Evolutionary conservation across 2,888 invertebrate genomes (phyloP).

Genomic region (Andrena fulva): DNA sequence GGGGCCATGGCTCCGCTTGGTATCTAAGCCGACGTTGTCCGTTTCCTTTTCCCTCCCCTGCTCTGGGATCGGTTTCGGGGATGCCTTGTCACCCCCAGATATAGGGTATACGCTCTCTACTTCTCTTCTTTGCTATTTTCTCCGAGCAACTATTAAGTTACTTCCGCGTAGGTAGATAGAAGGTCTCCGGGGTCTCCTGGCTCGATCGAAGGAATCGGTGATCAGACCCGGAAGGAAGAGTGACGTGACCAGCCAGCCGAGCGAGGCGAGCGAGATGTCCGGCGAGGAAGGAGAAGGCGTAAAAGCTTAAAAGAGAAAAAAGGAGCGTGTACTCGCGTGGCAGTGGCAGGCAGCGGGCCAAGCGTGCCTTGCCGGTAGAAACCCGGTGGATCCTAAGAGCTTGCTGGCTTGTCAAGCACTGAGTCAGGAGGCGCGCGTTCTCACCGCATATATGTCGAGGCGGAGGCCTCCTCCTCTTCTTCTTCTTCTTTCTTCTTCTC

Average conservation of each 20-base stretch:
- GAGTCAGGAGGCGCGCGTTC: constrained; percentile 83
- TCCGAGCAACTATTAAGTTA: not conserved
- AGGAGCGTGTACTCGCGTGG: constrained; percentile 58
- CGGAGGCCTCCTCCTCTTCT: constrained; percentile 79
- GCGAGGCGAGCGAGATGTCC: not conserved
- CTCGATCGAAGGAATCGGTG: constrained; percentile 1
- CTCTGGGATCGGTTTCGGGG: not conserved
- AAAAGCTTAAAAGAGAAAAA: not conserved
- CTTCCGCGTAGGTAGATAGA: constrained; percentile 3
- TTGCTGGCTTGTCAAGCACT: constrained; percentile 84
- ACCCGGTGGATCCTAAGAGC: constrained; percentile 81
- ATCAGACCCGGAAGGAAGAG: not conserved
- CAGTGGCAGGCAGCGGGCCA: constrained; percentile 60
- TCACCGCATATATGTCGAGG: constrained; percentile 83
- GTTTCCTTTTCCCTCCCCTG: not conserved
- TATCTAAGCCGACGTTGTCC: not conserved
- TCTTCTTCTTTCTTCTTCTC: constrained; percentile 67
- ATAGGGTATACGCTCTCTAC: not conserved
- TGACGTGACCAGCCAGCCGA: not conserved
- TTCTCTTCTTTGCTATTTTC: not conserved
- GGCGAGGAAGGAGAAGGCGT: constrained; percentile 36
- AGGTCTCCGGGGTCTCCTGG: not conserved
- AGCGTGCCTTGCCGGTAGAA: constrained; percentile 61
- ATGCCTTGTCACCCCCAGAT: not conserved
- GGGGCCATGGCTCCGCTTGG: constrained; percentile 39